A percentile compares a stretch with the other conserved stretches of the same genome.
These are phyloP conservation scores for Diplodus sargus DNA, from an alignment of 2,797 vertebrate species.

Conservation along the genomic window DNA sequence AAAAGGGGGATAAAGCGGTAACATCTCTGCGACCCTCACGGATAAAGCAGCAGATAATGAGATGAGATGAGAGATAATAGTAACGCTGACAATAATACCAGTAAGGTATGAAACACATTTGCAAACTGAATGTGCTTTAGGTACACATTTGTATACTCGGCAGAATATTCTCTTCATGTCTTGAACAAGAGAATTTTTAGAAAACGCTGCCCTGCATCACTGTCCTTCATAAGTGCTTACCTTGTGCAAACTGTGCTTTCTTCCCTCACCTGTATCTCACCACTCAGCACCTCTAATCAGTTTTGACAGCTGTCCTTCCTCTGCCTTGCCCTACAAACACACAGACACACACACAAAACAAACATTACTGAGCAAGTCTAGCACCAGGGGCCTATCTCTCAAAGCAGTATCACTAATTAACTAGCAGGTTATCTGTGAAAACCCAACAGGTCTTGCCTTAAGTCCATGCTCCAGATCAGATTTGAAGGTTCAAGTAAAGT, in stretches of 20 bases:
- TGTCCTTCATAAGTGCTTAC: constrained; percentile 20
- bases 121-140: neutral
- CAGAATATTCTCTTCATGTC: constrained; percentile 7
- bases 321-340: constrained; percentile 16
- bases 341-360: constrained; percentile 11
- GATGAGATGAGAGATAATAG: too few relatives aligned
- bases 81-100: neutral
- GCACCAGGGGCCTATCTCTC: constrained; percentile 10
- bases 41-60: too few relatives aligned
- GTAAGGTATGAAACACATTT: neutral
- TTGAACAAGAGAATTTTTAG: constrained; percentile 11
- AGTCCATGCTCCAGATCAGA: neutral
- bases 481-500: constrained; percentile 29
- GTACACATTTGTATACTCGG: constrained; percentile 4
- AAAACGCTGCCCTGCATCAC: constrained; percentile 3
- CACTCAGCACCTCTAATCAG: constrained; percentile 42
- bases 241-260: constrained; percentile 15
- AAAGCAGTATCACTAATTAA: constrained; percentile 28
- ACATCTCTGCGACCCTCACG: too few relatives aligned
- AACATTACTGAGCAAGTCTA: constrained; percentile 28
- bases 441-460: neutral
- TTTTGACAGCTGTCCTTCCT: constrained; percentile 59
- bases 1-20: too few relatives aligned
- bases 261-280: constrained; percentile 41
- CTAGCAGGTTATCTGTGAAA: constrained; percentile 1